Conservation (phyloP, 2,797 vertebrate genomes). For the Pseudochirops cupreus region DNA sequence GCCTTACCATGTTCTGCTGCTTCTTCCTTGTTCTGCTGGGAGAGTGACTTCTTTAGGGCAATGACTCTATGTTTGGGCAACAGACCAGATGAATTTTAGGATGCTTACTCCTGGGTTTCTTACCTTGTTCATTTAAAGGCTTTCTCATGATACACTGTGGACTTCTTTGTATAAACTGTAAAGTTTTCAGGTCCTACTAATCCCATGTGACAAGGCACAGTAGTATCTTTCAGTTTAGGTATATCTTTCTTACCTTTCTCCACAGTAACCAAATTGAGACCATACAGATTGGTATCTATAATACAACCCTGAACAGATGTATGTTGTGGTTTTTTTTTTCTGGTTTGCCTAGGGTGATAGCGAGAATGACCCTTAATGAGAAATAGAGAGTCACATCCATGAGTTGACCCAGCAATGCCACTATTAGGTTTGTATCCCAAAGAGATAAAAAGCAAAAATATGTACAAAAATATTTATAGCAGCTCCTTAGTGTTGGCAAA, state of each 20-base stretch:
- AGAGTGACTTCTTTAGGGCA: conserved; percentile 94
- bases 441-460: not conserved
- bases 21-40: conserved; percentile 95
- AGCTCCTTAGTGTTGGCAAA: not conserved
- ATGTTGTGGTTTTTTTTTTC: conserved; percentile 91
- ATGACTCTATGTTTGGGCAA: conserved; percentile 94
- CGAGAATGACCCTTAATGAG: conserved; percentile 97
- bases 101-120: conserved; percentile 91
- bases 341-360: conserved; percentile 94
- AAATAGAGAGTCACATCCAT: conserved; percentile 93
- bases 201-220: conserved; percentile 94
- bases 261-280: conserved; percentile 95
- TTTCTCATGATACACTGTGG: conserved; percentile 95
- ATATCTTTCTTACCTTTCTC: conserved; percentile 96
- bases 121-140: conserved; percentile 93
- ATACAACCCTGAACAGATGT: conserved; percentile 96
- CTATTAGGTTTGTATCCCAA: not conserved
- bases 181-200: conserved; percentile 96
- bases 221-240: conserved; percentile 95
- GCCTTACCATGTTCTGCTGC: conserved; percentile 94
- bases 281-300: conserved; percentile 94
- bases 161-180: conserved; percentile 96
- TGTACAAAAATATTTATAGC: not conserved
- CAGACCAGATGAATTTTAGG: conserved; percentile 95
- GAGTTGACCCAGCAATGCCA: conserved; percentile 81